These are phyloP conservation scores for Solenopsis invicta DNA, from an alignment of 1,140 invertebrate species.

Conservation along the genomic window DNA sequence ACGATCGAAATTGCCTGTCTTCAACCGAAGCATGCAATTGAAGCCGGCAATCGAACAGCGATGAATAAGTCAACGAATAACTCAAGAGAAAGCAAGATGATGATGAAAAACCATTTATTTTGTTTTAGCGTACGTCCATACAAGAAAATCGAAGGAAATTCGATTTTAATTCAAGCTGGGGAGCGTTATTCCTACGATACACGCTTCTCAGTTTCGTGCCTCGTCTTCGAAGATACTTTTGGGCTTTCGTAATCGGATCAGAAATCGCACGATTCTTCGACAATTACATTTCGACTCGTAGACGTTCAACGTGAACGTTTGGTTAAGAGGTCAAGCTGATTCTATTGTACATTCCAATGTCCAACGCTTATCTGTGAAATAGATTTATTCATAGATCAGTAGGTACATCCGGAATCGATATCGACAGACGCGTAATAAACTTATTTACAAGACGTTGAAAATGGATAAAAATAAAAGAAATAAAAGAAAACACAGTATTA, in stretches of 20 bases:
- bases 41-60: not conserved
- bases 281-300: not conserved
- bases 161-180: not conserved
- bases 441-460: constrained; percentile 20
- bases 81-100: not conserved
- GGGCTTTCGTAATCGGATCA: not conserved
- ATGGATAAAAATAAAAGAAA: constrained; percentile 1
- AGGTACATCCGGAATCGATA: not conserved
- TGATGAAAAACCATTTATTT: not conserved
- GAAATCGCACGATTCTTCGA: not conserved
- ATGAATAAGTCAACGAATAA: not conserved
- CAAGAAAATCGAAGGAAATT: not conserved
- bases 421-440: not conserved
- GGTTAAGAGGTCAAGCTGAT: constrained; percentile 31
- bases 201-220: not conserved
- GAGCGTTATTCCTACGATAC: not conserved
- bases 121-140: not conserved
- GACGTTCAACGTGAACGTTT: not conserved
- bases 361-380: constrained; percentile 29
- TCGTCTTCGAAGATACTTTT: not conserved
- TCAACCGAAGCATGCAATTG: not conserved
- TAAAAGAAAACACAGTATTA: not conserved
- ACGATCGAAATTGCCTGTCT: not conserved
- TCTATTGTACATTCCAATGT: constrained; percentile 45
- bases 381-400: constrained; percentile 20